Percentiles rank a stretch among this genome's conserved stretches.
These are phyloP conservation scores for Sarcophilus harrisii DNA, from an alignment of 2,797 vertebrate genomes.

Conservation along the genomic window DNA sequence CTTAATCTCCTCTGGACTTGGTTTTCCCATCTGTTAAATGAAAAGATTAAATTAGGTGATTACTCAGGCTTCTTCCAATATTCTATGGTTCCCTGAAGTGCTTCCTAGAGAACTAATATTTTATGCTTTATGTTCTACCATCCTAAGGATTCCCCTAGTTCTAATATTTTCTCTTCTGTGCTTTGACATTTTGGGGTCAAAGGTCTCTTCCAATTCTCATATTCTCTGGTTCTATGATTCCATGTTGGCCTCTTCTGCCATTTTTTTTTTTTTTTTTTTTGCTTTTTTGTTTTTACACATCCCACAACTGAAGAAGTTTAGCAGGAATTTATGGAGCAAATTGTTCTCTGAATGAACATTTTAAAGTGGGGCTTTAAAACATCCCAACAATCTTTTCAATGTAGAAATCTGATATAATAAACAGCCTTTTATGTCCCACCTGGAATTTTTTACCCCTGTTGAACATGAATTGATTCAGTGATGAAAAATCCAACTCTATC, in stretches of 20 bases:
- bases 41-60: not conserved
- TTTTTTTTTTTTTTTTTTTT: too few species aligned
- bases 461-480: slow-evolving; percentile 41
- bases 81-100: not conserved
- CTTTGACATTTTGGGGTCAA: not conserved
- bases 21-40: not conserved
- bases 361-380: slow-evolving; percentile 50
- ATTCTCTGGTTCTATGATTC: slow-evolving; percentile 11
- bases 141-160: not conserved
- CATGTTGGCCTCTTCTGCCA: slow-evolving; percentile 36
- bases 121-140: not conserved
- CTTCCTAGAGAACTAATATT: not conserved
- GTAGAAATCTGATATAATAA: slow-evolving; percentile 60
- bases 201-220: not conserved
- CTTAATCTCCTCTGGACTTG: not conserved
- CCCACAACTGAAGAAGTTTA: slow-evolving; percentile 59
- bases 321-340: slow-evolving; percentile 52
- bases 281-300: slow-evolving; percentile 52
- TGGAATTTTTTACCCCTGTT: slow-evolving; percentile 32
- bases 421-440: slow-evolving; percentile 3
- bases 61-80: not conserved
- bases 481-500: slow-evolving; percentile 54
- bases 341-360: slow-evolving; percentile 39
- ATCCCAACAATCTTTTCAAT: slow-evolving; percentile 45
- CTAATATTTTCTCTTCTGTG: not conserved